phyloP scores from a whole-genome alignment of 2,113 vertebrate species.

The Saguinus midas region DNA sequence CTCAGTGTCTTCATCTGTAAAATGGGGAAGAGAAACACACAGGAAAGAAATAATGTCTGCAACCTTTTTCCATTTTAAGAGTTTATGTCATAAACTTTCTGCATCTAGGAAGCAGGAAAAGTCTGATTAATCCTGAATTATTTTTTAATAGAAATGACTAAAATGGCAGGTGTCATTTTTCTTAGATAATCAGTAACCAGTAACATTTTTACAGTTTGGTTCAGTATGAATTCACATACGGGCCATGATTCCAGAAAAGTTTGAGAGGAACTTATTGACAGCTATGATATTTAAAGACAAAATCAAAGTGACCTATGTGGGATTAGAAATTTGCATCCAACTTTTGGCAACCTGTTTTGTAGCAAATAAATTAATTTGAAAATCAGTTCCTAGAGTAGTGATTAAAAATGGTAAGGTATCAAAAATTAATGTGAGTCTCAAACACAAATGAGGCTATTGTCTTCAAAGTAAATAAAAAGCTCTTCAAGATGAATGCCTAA shows the following conservation, averaged over 20 bases:
- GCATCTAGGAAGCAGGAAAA: background rate
- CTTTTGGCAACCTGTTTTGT: background rate
- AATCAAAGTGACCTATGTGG: background rate
- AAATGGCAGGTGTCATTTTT: background rate
- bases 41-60: background rate
- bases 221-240: background rate
- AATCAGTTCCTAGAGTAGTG: slow-evolving; percentile 38
- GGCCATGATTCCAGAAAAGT: background rate
- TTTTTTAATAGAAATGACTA: background rate
- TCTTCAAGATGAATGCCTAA: background rate
- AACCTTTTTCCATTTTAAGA: background rate
- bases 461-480: slow-evolving; percentile 30
- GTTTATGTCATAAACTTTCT: background rate
- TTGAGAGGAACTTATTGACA: background rate
- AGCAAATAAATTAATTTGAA: slow-evolving; percentile 60
- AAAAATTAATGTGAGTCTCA: background rate
- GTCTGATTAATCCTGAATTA: background rate
- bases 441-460: slow-evolving; percentile 25
- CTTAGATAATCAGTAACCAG: background rate
- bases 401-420: slow-evolving; percentile 27
- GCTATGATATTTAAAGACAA: background rate
- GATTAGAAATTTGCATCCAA: background rate
- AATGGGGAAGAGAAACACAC: too few relatives aligned
- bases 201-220: background rate
- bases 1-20: background rate